phyloP scores from a whole-genome alignment of 2,888 invertebrate genomes.

The Lithosia quadra region DNA sequence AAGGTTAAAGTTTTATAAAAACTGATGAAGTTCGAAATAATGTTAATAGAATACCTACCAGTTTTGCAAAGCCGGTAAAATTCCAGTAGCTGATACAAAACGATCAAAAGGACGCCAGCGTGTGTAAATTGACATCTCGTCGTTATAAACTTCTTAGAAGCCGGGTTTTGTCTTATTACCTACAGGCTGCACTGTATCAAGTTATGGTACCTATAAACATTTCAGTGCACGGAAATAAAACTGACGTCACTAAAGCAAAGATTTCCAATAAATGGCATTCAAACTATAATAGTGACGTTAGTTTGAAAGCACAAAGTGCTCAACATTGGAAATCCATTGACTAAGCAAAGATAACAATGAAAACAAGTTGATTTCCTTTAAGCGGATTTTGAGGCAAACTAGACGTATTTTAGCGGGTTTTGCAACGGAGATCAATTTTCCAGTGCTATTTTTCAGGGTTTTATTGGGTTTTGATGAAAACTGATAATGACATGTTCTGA shows the following conservation, averaged over 20 bases:
- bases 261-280: neutral
- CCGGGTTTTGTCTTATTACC: conserved; percentile 23
- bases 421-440: no score
- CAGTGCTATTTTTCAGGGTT: no score
- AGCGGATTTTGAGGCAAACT: no score
- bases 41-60: neutral
- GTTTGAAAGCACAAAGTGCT: neutral
- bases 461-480: no score
- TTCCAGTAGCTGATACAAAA: conserved; percentile 1
- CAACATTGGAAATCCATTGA: conserved; percentile 1
- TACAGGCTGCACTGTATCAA: neutral
- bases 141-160: conserved; percentile 34
- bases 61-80: neutral
- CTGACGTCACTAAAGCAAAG: neutral
- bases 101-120: neutral
- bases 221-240: neutral
- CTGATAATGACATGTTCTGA: no score
- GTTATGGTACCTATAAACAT: neutral
- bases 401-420: no score
- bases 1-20: neutral
- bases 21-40: neutral
- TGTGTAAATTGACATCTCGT: neutral
- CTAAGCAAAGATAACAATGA: neutral
- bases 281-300: conserved; percentile 4
- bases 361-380: no score